Base-by-base conservation (phyloP, 1,140 invertebrate species). In the Apis florea region DNA sequence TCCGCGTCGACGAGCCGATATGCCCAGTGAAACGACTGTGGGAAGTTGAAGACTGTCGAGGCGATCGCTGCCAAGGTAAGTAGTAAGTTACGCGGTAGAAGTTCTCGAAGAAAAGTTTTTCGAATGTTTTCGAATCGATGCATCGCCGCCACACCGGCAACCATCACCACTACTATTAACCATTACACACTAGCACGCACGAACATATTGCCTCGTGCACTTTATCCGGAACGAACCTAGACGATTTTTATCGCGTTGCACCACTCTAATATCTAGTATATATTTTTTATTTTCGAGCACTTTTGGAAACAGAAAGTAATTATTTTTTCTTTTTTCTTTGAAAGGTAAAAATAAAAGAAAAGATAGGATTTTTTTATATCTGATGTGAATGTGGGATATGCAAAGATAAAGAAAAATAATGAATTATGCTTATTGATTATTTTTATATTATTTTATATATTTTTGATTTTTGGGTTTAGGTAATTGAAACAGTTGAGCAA, bases 41-140 rank as follows among this genome's bases (percentile, higher is more conserved):
- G 72, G 51, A 83, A 87, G 69, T 83, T 79, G 83, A 88, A 59
- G 51, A 74, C 51, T 70, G 79, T 31, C 53, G 54, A 24, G 70
- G 15, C 66, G 75, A 83, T 77, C 69, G 47, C 19, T 40, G 61
- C n/a, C 51, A 51, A 84, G 85, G 79, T 82, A 64, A 86, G 78
- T 86, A 64, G 66, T 63, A 85, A 85, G 83, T 85, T 85, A 49
- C 72, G 11, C 12, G 74, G 40, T 13, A 17, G 15, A 17, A 54
- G 61, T 53, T 66, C 49, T 40, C n/a, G 24, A 70, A 31, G 24
- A 67, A 75, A 85, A 77, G 53, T 80, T 74, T 83, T 72, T 51
- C 68, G 6, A 73, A 85, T 51, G 26, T 54, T 75, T 75, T 15
- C 63, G 79, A 81, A 75, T 75, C 79, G 63, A 75, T 75, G 63